These are phyloP conservation scores for Octomys mimax DNA, from an alignment of 2,797 vertebrate genomes.

Conservation along the genomic window DNA sequence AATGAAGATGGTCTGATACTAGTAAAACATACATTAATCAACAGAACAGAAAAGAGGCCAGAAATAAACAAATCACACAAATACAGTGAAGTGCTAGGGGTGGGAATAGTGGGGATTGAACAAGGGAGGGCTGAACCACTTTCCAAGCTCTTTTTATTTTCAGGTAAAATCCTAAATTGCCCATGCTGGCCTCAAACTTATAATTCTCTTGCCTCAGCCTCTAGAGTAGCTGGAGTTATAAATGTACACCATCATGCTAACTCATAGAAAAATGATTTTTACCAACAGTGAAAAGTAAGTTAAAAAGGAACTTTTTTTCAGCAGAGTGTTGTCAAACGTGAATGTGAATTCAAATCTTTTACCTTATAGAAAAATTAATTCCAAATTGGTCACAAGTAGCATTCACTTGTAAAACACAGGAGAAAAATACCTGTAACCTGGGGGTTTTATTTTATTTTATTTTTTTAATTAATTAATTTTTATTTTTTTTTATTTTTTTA, in stretches of 20 bases:
- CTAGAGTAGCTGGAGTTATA: not conserved
- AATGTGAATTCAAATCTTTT: not conserved
- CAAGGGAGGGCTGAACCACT: not conserved
- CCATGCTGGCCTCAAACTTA: not conserved
- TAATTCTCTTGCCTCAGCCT: not conserved
- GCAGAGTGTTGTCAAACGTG: not conserved
- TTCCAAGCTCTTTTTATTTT: not conserved
- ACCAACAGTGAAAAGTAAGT: slow-evolving; percentile 5
- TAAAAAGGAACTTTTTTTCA: slow-evolving; percentile 33
- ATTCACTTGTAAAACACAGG: not conserved
- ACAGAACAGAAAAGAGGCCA: not conserved
- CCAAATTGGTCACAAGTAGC: not conserved
- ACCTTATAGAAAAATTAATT: not conserved
- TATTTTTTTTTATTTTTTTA: no score
- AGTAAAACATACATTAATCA: not conserved
- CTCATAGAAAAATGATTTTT: not conserved
- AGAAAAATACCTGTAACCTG: not conserved
- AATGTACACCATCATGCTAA: not conserved
- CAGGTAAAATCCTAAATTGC: not conserved
- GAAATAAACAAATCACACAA: not conserved
- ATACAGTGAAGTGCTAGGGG: not conserved
- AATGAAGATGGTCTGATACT: not conserved
- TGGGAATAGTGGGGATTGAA: not conserved
- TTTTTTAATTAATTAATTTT: no score
- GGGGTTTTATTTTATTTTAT: no score